Evolutionary conservation across 2,113 vertebrate species (phyloP), one percentile per base, ranked within the genome.

Genomic region (Prunella himalayana): DNA sequence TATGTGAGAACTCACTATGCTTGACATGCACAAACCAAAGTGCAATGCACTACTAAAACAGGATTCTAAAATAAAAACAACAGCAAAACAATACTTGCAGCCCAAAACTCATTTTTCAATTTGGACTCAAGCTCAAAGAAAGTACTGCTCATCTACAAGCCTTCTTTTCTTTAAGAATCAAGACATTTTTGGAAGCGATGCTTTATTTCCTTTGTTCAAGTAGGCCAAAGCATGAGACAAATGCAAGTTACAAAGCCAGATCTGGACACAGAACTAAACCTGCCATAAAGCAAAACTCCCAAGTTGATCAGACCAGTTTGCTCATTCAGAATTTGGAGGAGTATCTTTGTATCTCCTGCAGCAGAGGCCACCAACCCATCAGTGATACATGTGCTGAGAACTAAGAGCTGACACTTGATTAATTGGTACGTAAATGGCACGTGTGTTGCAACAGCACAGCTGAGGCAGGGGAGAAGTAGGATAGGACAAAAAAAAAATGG

Each of bases 221-320:
- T 24, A 86, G 59, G 85, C 47, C 70, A 82, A 91, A 95, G 86
- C 70, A 77, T 5, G 85, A 91, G 70, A 91, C 75, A 96, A 92
- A 87, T 28, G 50, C 37, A 70, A 91, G 31, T 65, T 82, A 76
- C 21, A 90, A 94, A 85, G 82, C 63, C 47, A 14, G 47, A 63
- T 59, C 24, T 66, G 82, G 66, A 63, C 68, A 89, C 30, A 85
- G 60, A 63, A 86, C 70, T 77, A 86, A 88, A 83, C 68, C 39
- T 91, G 91, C 50, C 10, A 2, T 21, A 12, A 73, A 63, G 77
- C 25, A 37, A 61, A 53, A 5, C 33, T 65, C 71, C 42, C 37
- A 71, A 56, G 8, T 16, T 16, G 53, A 59, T 41, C 44, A 42
- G n/a, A 69, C 2, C 19, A 20, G 28, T 44, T 94, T 49, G 54